These are phyloP conservation scores for Acromyrmex echinatior DNA, from an alignment of 1,140 invertebrate species.

Conservation along the genomic window DNA sequence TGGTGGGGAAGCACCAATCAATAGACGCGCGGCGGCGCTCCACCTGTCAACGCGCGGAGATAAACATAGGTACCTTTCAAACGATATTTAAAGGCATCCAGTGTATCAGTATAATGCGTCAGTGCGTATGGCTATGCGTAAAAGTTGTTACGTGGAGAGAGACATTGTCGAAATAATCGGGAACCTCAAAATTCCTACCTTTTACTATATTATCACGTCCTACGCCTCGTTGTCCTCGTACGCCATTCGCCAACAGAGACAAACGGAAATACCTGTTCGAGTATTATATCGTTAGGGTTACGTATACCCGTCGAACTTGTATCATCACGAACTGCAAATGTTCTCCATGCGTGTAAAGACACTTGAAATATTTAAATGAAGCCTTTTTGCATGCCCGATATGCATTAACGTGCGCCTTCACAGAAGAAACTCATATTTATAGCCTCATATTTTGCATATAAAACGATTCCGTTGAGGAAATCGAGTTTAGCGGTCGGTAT, in stretches of 20 bases:
- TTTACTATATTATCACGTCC: constrained; percentile 20
- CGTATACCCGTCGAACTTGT: background rate
- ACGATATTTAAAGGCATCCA: constrained; percentile 65
- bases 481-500: constrained; percentile 24
- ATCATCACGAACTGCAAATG: background rate
- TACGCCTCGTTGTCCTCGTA: background rate
- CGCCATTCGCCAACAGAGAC: constrained; percentile 11
- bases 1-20: constrained; percentile 77
- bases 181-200: background rate
- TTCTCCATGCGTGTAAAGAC: background rate
- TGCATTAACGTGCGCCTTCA: constrained; percentile 15
- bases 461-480: constrained; percentile 35
- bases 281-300: constrained; percentile 25
- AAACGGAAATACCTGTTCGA: constrained; percentile 40
- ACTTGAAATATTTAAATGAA: constrained; percentile 19
- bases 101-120: background rate
- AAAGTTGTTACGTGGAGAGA: background rate
- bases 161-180: background rate
- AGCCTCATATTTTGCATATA: constrained; percentile 43
- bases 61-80: constrained; percentile 73
- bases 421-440: constrained; percentile 14
- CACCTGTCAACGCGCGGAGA: constrained; percentile 78
- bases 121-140: background rate
- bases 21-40: constrained; percentile 79
- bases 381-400: constrained; percentile 9